These are phyloP conservation scores for Noctua janthe DNA, from an alignment of 2,888 invertebrate species.

Conservation along the genomic window DNA sequence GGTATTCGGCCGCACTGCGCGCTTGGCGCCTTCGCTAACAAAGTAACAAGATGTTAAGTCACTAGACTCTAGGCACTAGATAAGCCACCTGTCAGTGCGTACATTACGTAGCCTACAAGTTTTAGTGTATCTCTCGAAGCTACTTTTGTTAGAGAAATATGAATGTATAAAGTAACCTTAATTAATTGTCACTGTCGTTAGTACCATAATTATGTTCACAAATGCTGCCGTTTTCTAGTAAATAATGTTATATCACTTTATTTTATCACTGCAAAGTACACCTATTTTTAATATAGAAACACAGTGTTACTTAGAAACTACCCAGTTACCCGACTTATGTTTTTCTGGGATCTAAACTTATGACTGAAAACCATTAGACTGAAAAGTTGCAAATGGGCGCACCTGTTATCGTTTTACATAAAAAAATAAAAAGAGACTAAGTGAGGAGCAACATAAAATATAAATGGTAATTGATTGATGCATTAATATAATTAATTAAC, in stretches of 20 bases:
- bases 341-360: conserved; percentile 21
- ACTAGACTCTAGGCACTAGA: neutral
- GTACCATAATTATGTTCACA: conserved; percentile 1
- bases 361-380: conserved; percentile 43
- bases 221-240: neutral
- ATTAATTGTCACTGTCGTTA: neutral
- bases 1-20: neutral
- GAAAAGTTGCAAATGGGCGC: conserved; percentile 31
- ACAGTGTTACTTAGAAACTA: conserved; percentile 14
- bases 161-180: neutral
- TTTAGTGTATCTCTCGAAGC: conserved; percentile 12
- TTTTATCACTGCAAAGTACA: conserved; percentile 21
- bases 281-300: neutral
- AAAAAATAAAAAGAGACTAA: neutral
- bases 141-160: neutral
- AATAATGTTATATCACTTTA: conserved; percentile 2
- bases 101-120: neutral
- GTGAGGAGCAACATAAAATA: neutral
- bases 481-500: neutral
- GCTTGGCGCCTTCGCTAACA: neutral
- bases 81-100: neutral
- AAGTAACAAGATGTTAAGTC: neutral
- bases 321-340: neutral
- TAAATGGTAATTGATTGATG: neutral
- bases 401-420: neutral